Evolutionary conservation across 64 coral and sea anemone genomes (phyloP), one percentile per base, ranked within the genome.

Genomic region (Dendrophyllia cribrosa): DNA sequence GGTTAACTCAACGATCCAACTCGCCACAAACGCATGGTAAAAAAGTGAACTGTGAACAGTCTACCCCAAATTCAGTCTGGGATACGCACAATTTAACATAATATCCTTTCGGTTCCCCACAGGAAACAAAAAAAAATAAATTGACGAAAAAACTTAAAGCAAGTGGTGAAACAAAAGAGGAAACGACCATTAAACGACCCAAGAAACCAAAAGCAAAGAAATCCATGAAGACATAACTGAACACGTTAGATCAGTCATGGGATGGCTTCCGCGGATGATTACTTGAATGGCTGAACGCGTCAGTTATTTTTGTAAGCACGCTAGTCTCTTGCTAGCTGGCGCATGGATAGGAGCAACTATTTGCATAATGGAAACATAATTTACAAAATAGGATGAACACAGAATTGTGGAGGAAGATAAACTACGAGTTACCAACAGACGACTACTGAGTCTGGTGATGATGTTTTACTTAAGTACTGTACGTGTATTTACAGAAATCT

Each of bases 181-280:
- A 23, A 21, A 67, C 22, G 44, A 44, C 10, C 46, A 44, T 12
- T 11, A 84, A 84, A 67, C 17, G n/a, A 48, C 43, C 43, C 7
- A 84, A 84, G 12, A 68, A 48, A 84, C 13, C 14, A 46, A 66
- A 84, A 66, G 12, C 44, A 23, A 77, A 77, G 55, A 84, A 84
- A 66, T 14, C 43, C 17, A 60, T 2, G 11, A 77, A 77, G 21
- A 21, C 51, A 24, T 77, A 77, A 20, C 49, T 49, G 9, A 50
- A 13, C 43, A 45, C 6, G 55, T 58, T 2, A 64, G 19, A 15
- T 64, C 19, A 13, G 61, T 20, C 5, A 20, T 64, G 13, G 19
- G 61, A 8, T 20, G 5, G 0, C 0, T 64, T 19, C 19, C 61
- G 61, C 5, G 61, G 14, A 7, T 8, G 45, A 48, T 74, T 46